A percentile compares a stretch with the other conserved stretches of the same genome.
phyloP scores from a whole-genome alignment of 2,797 vertebrate genomes.

The Epinephelus malabaricus region DNA sequence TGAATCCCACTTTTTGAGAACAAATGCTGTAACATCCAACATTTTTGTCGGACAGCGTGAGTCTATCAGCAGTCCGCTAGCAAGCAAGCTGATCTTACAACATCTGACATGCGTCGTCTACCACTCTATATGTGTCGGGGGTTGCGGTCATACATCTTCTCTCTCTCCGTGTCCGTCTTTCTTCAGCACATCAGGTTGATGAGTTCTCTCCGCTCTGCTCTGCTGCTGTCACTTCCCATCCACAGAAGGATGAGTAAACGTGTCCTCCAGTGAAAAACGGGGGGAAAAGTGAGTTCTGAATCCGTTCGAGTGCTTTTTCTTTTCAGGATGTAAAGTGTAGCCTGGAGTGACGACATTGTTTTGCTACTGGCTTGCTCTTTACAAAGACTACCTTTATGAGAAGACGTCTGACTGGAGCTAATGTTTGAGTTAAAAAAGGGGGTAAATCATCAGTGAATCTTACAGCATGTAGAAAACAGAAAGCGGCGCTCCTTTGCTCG shows the following conservation, averaged over 20 bases:
- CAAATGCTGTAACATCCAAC: conserved; percentile 8
- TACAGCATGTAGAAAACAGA: not conserved
- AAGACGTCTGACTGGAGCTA: not conserved
- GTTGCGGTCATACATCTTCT: conserved; percentile 27
- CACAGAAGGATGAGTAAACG: conserved; percentile 53
- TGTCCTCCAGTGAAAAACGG: conserved; percentile 35
- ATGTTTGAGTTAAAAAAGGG: not conserved
- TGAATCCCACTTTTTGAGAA: not conserved
- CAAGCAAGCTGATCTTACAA: conserved; percentile 31
- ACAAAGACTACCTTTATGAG: conserved; percentile 18
- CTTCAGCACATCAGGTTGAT: conserved; percentile 58
- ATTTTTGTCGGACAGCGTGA: not conserved
- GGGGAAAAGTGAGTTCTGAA: conserved; percentile 20
- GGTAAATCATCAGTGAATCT: not conserved
- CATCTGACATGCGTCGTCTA: conserved; percentile 25
- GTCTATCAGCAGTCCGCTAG: not conserved
- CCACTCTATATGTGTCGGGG: not conserved
- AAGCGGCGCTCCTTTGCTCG: not conserved
- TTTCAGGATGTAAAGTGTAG: conserved; percentile 63
- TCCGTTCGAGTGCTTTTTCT: conserved; percentile 28
- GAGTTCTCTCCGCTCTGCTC: conserved; percentile 55
- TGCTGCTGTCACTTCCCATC: conserved; percentile 71
- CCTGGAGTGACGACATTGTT: conserved; percentile 58
- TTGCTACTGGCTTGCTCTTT: conserved; percentile 44
- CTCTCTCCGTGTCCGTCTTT: conserved; percentile 24